Conservation (phyloP, 2,888 invertebrate species). For the Epirrita christyi region DNA sequence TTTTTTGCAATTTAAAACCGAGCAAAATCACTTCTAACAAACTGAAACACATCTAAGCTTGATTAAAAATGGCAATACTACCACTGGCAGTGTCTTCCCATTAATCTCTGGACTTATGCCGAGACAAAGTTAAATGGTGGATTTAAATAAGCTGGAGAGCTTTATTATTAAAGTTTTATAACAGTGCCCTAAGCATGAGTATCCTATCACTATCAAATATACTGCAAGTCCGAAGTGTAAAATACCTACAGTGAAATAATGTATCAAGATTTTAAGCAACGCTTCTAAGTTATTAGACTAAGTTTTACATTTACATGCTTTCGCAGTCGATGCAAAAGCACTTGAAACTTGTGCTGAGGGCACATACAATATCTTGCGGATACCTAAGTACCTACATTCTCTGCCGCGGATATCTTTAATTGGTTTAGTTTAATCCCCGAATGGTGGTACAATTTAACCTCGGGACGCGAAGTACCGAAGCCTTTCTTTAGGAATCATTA, state of each 20-base stretch:
- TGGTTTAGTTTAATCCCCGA: conserved; percentile 22
- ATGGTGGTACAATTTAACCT: background rate
- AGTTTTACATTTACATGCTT: no score
- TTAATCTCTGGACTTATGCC: conserved; percentile 66
- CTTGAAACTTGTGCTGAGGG: conserved; percentile 4
- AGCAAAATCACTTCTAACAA: conserved; percentile 15
- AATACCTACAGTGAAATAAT: background rate
- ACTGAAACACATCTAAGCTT: conserved; percentile 54
- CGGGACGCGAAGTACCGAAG: background rate
- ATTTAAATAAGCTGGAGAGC: conserved; percentile 61
- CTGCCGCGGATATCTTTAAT: conserved; percentile 11
- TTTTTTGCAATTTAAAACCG: no score
- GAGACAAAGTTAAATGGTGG: conserved; percentile 69
- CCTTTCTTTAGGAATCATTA: background rate
- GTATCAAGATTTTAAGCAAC: no score
- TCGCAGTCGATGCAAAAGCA: background rate
- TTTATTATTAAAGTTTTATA: conserved; percentile 65
- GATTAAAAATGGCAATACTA: conserved; percentile 60
- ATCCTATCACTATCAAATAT: background rate
- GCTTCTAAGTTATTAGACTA: no score
- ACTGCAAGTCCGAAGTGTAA: background rate
- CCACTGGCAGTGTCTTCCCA: conserved; percentile 52
- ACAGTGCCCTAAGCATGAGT: conserved; percentile 32
- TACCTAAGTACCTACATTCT: conserved; percentile 31
- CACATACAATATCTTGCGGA: conserved; percentile 43